Conservation (phyloP, 2,888 invertebrate genomes). For the Steinernema hermaphroditum region DNA sequence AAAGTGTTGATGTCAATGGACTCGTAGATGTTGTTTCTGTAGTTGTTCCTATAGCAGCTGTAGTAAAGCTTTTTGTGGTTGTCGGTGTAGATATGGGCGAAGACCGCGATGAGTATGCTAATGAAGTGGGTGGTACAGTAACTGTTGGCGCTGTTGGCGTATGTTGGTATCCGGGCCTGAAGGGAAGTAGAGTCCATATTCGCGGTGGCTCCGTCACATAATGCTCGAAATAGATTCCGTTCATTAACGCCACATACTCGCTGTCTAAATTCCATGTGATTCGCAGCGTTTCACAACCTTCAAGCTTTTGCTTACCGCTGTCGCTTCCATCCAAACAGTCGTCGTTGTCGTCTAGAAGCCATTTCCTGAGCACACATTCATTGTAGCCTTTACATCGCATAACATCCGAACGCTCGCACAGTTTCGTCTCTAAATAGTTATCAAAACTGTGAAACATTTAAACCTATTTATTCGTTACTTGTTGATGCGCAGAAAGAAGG, state of each 20-base stretch:
- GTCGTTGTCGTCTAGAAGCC: constrained; percentile 59
- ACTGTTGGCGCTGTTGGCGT: no score
- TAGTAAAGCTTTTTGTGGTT: no score
- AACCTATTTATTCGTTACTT: constrained; percentile 36
- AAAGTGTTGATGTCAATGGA: no score
- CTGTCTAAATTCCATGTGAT: constrained; percentile 29
- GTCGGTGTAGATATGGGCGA: no score
- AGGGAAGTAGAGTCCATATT: constrained; percentile 5
- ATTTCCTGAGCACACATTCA: constrained; percentile 61
- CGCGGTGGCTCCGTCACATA: neutral
- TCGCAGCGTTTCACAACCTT: neutral
- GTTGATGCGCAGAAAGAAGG: constrained; percentile 48
- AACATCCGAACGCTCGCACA: constrained; percentile 53
- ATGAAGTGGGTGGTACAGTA: no score
- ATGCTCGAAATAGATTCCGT: constrained; percentile 13
- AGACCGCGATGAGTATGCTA: no score
- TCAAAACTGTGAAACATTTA: neutral
- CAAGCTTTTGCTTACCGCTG: constrained; percentile 47
- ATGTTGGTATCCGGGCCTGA: neutral
- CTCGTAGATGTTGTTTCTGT: no score
- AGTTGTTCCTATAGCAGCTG: no score
- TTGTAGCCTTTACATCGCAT: constrained; percentile 64
- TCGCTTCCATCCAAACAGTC: constrained; percentile 65
- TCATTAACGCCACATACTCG: constrained; percentile 36
- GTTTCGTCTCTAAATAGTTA: constrained; percentile 54